Evolutionary conservation across 2,113 vertebrate species (phyloP), one percentile per base, ranked within the genome.

Genomic region (Lipophrys pholis): DNA sequence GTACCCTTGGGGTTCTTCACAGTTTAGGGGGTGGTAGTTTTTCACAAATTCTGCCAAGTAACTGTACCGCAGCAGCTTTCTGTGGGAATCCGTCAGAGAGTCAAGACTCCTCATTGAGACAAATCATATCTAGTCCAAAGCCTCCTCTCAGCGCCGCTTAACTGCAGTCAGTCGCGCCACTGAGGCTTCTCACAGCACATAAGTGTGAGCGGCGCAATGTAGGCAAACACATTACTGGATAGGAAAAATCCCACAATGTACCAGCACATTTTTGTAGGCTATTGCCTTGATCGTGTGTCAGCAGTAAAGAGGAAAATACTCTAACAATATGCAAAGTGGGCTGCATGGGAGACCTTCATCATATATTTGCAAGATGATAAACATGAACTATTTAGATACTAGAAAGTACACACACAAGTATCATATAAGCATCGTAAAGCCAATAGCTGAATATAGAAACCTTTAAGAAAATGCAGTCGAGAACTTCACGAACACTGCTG

Each of bases 51-150:
- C 80, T 95, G 88, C 94, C 92, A 91, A 89, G 92, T 85, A 94
- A 95, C 74, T 61, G 43, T 73, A 42, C 38, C 69, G 81, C 69
- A 68, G 59, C 66, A 71, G 62, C 56, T 73, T 81, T 81, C 81
- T 92, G 89, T 93, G 90, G 89, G 93, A 94, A 95, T 85, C 51
- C 77, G 73, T 80, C 87, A 69, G 72, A 67, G 54, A 72, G 81
- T 73, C 21, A 30, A 70, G 50, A 65, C 45, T 70, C 53, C 69
- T 77, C 79, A 87, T 81, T 61, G 81, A 87, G 87, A 88, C 89
- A 91, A 92, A 92, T 89, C 69, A 87, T 88, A 82, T 81, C 80
- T 83, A 70, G 73, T 86, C 60, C 83, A 78, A 90, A 81, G 67
- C 80, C 62, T 14, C 60, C 78, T 73, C 65, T 80, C 82, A 73